Conservation (phyloP, 2,888 invertebrate genomes). For the Agrypnus murinus region DNA sequence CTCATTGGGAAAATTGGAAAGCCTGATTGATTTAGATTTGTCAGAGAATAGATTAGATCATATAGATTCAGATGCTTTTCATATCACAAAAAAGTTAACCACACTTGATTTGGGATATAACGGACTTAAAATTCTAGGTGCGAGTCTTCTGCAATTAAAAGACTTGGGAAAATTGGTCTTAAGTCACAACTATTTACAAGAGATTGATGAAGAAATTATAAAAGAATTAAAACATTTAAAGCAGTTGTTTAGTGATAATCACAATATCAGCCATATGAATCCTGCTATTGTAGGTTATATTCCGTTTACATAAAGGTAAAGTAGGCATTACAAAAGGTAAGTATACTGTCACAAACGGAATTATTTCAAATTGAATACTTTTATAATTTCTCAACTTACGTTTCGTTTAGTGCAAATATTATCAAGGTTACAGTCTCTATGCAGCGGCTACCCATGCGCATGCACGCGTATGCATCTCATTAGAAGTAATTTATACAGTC, state of each 20-base stretch:
- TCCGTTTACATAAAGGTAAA: too few relatives aligned
- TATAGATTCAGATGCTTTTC: slow-evolving; percentile 19
- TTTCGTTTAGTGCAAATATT: too few relatives aligned
- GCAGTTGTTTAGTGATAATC: slow-evolving; percentile 30
- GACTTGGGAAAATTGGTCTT: slow-evolving; percentile 31
- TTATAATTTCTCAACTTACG: too few relatives aligned
- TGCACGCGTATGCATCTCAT: too few relatives aligned
- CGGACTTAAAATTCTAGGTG: slow-evolving; percentile 4
- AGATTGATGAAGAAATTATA: slow-evolving; percentile 20
- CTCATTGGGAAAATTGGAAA: slow-evolving; percentile 23
- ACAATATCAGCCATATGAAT: slow-evolving; percentile 22
- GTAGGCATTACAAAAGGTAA: too few relatives aligned
- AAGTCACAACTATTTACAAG: slow-evolving; percentile 26
- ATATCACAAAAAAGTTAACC: slow-evolving; percentile 18
- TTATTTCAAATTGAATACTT: too few relatives aligned
- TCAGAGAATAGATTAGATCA: slow-evolving; percentile 32
- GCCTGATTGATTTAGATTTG: slow-evolving; percentile 29
- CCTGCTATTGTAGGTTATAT: too few relatives aligned
- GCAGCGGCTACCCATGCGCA: too few relatives aligned
- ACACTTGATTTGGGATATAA: slow-evolving; percentile 40
- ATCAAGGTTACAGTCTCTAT: too few relatives aligned
- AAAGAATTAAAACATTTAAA: slow-evolving; percentile 19
- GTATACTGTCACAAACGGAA: too few relatives aligned
- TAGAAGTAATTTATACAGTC: too few relatives aligned
- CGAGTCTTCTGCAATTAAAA: background rate